Conservation (phyloP, 2,113 vertebrate species). For the Vulpes vulpes region DNA sequence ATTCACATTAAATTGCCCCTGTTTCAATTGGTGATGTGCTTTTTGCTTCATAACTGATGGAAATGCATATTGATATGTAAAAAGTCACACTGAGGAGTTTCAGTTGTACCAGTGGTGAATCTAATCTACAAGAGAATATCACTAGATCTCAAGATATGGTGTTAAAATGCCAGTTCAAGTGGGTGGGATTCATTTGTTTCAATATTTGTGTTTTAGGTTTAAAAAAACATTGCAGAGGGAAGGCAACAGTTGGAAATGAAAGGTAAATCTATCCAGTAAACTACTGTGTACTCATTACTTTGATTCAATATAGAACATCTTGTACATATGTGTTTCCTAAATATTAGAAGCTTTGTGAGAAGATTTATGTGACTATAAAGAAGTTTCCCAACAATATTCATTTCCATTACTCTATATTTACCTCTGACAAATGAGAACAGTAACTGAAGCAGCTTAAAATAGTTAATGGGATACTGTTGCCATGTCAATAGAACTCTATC, state of each 20-base stretch:
- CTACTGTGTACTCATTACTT: neutral
- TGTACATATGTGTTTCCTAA: neutral
- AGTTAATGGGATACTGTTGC: neutral
- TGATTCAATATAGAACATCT: neutral
- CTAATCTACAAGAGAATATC: neutral
- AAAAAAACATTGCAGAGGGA: neutral
- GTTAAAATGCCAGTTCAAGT: neutral
- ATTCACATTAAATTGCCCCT: neutral
- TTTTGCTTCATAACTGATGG: neutral
- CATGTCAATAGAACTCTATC: neutral
- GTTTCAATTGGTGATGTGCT: neutral
- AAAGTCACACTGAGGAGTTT: neutral
- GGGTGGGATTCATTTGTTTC: neutral
- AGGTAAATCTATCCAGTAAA: neutral
- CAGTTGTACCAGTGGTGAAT: neutral
- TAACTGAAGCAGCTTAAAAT: conserved; percentile 14
- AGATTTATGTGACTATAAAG: neutral
- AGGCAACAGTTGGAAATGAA: neutral
- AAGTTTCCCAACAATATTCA: neutral
- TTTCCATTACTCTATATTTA: conserved; percentile 46
- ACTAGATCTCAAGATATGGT: neutral
- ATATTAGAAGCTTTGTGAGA: neutral
- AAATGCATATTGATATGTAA: neutral
- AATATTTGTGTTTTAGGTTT: neutral
- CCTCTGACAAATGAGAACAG: neutral